A percentile compares a stretch with the other conserved stretches of the same genome.
Conservation (phyloP, 2,797 vertebrate species). For the Spinibarbus caldwelli region DNA sequence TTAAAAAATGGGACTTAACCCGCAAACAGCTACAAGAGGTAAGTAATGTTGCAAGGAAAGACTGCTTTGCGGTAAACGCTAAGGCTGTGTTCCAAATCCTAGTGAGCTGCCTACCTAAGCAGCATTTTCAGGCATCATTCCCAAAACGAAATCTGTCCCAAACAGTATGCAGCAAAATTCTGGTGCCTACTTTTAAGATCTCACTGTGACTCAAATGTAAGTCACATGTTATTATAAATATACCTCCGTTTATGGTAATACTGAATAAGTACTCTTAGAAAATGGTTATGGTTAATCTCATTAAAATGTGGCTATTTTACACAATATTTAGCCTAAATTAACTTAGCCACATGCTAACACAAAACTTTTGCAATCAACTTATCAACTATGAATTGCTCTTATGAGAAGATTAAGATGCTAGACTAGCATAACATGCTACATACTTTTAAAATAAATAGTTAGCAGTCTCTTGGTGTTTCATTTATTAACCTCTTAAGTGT, state of each 20-base stretch:
- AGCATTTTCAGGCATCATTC: conserved; percentile 1
- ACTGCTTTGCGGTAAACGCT: neutral
- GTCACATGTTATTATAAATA: neutral
- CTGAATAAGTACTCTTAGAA: neutral
- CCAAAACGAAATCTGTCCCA: neutral
- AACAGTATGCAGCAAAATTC: neutral
- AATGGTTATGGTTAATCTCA: neutral
- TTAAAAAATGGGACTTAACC: conserved; percentile 95
- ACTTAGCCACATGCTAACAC: neutral
- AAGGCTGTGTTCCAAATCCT: conserved; percentile 1
- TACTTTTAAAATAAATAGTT: neutral
- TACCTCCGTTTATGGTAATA: neutral
- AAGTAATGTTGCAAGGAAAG: neutral
- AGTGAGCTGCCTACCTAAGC: neutral
- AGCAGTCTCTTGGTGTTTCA: neutral
- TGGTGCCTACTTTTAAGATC: neutral
- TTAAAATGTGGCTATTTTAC: neutral
- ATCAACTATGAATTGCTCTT: too few species aligned
- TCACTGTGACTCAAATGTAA: neutral
- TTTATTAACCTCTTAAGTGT: neutral
- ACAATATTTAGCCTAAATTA: neutral
- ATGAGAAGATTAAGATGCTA: neutral
- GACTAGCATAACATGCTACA: neutral
- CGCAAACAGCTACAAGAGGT: conserved; percentile 91
- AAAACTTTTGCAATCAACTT: neutral